These are phyloP conservation scores for Verasper variegatus DNA, from an alignment of 2,113 vertebrate genomes.

Conservation along the genomic window DNA sequence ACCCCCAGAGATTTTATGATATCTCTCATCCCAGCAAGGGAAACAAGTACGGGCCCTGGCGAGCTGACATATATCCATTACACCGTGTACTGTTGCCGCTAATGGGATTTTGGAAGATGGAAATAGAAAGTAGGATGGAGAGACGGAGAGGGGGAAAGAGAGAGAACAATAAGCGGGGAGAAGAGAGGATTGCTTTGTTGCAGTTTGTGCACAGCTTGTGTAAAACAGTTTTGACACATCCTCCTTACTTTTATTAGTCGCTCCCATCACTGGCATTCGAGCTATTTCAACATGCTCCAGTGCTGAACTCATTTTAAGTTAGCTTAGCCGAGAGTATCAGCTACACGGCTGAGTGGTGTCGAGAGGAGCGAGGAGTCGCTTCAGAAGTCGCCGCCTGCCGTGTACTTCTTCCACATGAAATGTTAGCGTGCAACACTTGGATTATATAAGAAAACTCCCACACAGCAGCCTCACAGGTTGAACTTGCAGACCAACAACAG, in stretches of 20 bases:
- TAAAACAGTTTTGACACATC: conserved; percentile 11
- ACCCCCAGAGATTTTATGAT: conserved; percentile 22
- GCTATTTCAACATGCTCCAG: conserved; percentile 16
- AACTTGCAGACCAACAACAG: conserved; percentile 1
- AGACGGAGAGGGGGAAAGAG: background rate
- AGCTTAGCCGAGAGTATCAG: conserved; percentile 17
- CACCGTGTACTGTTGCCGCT: conserved; percentile 50
- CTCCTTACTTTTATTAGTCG: conserved; percentile 12
- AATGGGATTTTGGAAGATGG: conserved; percentile 64
- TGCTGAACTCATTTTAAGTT: conserved; percentile 11
- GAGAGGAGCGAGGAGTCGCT: conserved; percentile 22
- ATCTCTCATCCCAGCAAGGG: conserved; percentile 29
- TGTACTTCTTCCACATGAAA: conserved; percentile 40
- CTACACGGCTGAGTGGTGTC: conserved; percentile 27
- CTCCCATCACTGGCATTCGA: background rate
- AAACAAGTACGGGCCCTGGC: conserved; percentile 51
- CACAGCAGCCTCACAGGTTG: conserved; percentile 22
- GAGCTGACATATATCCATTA: conserved; percentile 62
- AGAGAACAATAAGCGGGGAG: background rate
- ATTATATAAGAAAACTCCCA: conserved; percentile 50
- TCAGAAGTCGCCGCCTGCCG: conserved; percentile 47
- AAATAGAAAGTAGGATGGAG: conserved; percentile 50
- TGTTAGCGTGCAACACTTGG: conserved; percentile 24
- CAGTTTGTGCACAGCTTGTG: conserved; percentile 1
- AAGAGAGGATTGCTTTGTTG: conserved; percentile 6